phyloP scores from a whole-genome alignment of 2,113 vertebrate genomes.

The Anoplopoma fimbria region DNA sequence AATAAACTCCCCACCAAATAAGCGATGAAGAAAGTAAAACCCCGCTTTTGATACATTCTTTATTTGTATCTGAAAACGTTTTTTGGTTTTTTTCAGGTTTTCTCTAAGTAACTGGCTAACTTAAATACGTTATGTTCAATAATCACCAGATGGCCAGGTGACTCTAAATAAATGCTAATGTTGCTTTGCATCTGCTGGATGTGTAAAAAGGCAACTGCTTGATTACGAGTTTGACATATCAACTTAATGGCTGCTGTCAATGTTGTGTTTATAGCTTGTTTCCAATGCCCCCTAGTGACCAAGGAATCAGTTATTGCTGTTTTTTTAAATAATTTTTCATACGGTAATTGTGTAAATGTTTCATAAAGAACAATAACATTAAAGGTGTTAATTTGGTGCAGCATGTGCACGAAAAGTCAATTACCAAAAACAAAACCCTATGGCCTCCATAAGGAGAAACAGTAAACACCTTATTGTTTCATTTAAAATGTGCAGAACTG shows the following conservation, averaged over 20 bases:
- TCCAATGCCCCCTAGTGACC: not conserved
- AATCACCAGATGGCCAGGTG: not conserved
- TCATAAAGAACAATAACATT: conserved; percentile 16
- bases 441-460: not conserved
- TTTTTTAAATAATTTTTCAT: not conserved
- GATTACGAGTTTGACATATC: not conserved
- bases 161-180: not conserved
- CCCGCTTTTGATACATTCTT: not conserved
- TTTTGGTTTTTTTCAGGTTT: not conserved
- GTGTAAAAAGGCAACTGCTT: not conserved
- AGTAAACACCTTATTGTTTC: not conserved
- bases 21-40: not conserved
- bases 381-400: not conserved
- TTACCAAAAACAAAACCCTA: not conserved
- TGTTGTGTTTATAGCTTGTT: conserved; percentile 6
- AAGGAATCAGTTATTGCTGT: not conserved
- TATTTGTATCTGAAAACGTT: not conserved
- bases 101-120: not conserved
- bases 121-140: not conserved
- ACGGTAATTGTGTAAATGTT: not conserved
- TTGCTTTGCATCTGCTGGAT: not conserved
- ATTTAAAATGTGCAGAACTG: conserved; percentile 17
- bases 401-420: not conserved
- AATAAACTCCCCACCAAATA: not conserved
- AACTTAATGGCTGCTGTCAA: not conserved